Conservation (phyloP, 2,888 invertebrate genomes). For the Metalampra italica region DNA sequence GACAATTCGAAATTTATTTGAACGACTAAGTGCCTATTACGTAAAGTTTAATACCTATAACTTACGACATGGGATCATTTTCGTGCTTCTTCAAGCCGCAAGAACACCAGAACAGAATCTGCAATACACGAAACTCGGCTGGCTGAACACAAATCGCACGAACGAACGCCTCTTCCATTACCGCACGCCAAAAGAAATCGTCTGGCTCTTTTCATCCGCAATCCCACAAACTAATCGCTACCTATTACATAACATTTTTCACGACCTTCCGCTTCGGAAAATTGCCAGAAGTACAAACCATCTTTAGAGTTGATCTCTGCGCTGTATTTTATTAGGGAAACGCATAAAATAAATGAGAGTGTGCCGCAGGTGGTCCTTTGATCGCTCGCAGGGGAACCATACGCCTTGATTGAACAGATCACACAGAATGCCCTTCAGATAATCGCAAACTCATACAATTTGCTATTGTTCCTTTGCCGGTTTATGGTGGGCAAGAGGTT, state of each 20-base stretch:
- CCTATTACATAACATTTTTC: background rate
- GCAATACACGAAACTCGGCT: background rate
- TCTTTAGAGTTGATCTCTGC: conserved; percentile 15
- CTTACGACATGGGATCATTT: too few relatives aligned
- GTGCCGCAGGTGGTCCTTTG: conserved; percentile 21
- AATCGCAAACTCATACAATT: conserved; percentile 10
- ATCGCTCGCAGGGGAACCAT: conserved; percentile 16
- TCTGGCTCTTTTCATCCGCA: background rate
- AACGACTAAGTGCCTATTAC: too few relatives aligned
- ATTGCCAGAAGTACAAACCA: background rate
- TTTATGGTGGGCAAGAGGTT: background rate
- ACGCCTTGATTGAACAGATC: conserved; percentile 21
- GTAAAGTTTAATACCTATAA: too few relatives aligned
- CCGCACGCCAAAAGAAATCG: background rate
- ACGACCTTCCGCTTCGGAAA: background rate
- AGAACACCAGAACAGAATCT: too few relatives aligned
- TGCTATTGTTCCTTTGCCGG: conserved; percentile 6
- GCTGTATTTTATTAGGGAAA: conserved; percentile 24
- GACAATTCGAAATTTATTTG: too few relatives aligned
- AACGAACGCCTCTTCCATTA: background rate
- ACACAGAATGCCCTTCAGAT: conserved; percentile 15
- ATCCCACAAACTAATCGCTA: background rate
- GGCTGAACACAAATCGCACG: background rate
- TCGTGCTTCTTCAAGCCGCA: too few relatives aligned
- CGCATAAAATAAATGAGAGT: conserved; percentile 25